A percentile compares a stretch with the other conserved stretches of the same genome.
Evolutionary conservation across 1,140 invertebrate genomes (phyloP).

Genomic region (Halotydeus destructor): DNA sequence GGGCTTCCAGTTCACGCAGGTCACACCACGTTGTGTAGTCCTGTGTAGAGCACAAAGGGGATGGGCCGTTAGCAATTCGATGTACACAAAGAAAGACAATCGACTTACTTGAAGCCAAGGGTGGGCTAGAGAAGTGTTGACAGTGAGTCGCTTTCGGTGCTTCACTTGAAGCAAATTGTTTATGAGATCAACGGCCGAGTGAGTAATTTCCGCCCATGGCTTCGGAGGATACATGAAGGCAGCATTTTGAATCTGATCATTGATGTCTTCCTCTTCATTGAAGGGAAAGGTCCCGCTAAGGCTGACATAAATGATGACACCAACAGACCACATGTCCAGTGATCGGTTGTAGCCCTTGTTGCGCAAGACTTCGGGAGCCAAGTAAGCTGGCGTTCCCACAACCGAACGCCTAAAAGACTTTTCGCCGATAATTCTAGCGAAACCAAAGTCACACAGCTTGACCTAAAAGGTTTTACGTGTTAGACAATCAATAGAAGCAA

Average conservation of each 20-base stretch:
- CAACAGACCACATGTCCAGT: slow-evolving; percentile 98
- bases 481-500: too few species aligned
- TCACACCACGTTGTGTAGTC: slow-evolving; percentile 91
- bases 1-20: slow-evolving; percentile 59
- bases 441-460: slow-evolving; percentile 96
- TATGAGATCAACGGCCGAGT: slow-evolving; percentile 88
- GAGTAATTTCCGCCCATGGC: slow-evolving; percentile 95
- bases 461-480: too few species aligned
- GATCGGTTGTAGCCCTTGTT: slow-evolving; percentile 98
- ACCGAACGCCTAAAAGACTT: slow-evolving; percentile 91
- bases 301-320: slow-evolving; percentile 91
- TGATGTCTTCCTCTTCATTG: slow-evolving; percentile 98
- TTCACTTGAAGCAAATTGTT: slow-evolving; percentile 96
- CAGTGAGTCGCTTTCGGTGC: slow-evolving; percentile 84
- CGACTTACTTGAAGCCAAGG: slow-evolving; percentile 63
- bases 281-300: slow-evolving; percentile 95
- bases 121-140: slow-evolving; percentile 85
- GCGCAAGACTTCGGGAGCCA: slow-evolving; percentile 88
- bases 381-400: slow-evolving; percentile 91
- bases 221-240: slow-evolving; percentile 98
- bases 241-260: slow-evolving; percentile 98
- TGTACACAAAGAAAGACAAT: not conserved
- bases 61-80: too few species aligned
- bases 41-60: slow-evolving; percentile 30
- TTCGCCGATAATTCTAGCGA: slow-evolving; percentile 93